Base-by-base conservation (phyloP, 2,888 invertebrate genomes). In the Octodonta nipae region DNA sequence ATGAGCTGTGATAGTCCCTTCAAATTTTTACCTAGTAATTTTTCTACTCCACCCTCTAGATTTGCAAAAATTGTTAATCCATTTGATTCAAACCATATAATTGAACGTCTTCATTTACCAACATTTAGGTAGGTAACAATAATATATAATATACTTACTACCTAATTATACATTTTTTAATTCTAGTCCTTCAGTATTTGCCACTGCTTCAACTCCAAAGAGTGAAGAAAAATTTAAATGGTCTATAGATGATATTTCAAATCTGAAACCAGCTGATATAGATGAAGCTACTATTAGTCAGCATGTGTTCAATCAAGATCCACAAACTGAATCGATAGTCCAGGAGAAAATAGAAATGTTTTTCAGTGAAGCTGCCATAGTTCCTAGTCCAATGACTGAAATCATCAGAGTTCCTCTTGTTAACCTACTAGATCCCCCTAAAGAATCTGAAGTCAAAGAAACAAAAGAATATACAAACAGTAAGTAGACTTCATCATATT, bases 81-180 rank as follows among this genome's bases (percentile, higher is more conserved):
- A 3, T 80, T 80, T 52, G 78, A 79, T n/a, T n/a, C n/a, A 47
- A 66, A 65, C 45, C 73, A 67, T 29, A 58, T 78, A 40, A 70
- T 73, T 30, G 75, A 73, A 43, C 70, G 68, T 49, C 58, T 79
- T 34, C 76, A 78, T 55, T 66, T 73, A 35, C 75, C 76, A 41
- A 66, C 81, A 50, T 79, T 76, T 60, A 67, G 67, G n/a, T n/a
- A 81, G 80, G 75, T 74, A 55, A 58, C n/a, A n/a, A n/a, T n/a
- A n/a, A n/a, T n/a, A n/a, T n/a, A n/a, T n/a, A n/a, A n/a, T n/a
- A n/a, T n/a, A n/a, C n/a, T n/a, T n/a, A n/a, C n/a, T n/a, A n/a
- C n/a, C n/a, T n/a, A n/a, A n/a, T n/a, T n/a, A n/a, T n/a, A n/a
- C n/a, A n/a, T n/a, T 22, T 22, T 4, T 26, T 30, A 13, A 4